Evolutionary conservation across 1,140 invertebrate genomes (phyloP).

Genomic region (Brachionus rotundiformis): DNA sequence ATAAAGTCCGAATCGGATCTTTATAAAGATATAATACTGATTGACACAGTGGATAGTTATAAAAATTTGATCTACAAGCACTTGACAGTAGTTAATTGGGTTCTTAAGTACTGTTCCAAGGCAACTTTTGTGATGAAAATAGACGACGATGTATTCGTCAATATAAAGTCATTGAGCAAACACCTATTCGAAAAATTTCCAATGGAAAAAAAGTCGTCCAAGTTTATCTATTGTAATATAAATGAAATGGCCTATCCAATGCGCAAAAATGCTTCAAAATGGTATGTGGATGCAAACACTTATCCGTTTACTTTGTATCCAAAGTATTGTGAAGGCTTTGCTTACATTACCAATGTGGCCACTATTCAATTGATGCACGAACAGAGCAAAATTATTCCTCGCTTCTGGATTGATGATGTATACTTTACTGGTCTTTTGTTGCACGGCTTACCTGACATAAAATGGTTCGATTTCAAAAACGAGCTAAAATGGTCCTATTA

Average conservation of each 20-base stretch:
- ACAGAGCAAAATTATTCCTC: slow-evolving; percentile 56
- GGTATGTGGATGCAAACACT: slow-evolving; percentile 62
- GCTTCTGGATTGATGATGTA: slow-evolving; percentile 65
- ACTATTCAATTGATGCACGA: slow-evolving; percentile 59
- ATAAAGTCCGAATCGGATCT: slow-evolving; percentile 69
- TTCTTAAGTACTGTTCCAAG: slow-evolving; percentile 69
- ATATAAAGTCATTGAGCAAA: slow-evolving; percentile 68
- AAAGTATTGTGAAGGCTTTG: slow-evolving; percentile 64
- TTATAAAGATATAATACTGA: slow-evolving; percentile 76
- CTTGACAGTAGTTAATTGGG: slow-evolving; percentile 80
- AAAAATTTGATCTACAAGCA: slow-evolving; percentile 84
- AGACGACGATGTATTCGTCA: slow-evolving; percentile 68
- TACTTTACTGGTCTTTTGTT: slow-evolving; percentile 62
- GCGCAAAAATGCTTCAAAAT: slow-evolving; percentile 62
- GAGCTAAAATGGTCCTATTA: slow-evolving; percentile 39
- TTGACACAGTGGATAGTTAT: slow-evolving; percentile 76
- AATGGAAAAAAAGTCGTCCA: slow-evolving; percentile 55
- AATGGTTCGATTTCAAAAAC: slow-evolving; percentile 38
- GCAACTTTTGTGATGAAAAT: slow-evolving; percentile 67
- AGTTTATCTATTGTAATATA: slow-evolving; percentile 59
- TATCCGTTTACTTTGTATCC: slow-evolving; percentile 62
- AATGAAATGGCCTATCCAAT: slow-evolving; percentile 55
- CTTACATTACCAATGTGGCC: slow-evolving; percentile 61
- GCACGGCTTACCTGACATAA: not conserved
- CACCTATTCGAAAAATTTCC: slow-evolving; percentile 65